Evolutionary conservation across 1,140 invertebrate genomes (phyloP).

Genomic region (Dreissena rostriformis): DNA sequence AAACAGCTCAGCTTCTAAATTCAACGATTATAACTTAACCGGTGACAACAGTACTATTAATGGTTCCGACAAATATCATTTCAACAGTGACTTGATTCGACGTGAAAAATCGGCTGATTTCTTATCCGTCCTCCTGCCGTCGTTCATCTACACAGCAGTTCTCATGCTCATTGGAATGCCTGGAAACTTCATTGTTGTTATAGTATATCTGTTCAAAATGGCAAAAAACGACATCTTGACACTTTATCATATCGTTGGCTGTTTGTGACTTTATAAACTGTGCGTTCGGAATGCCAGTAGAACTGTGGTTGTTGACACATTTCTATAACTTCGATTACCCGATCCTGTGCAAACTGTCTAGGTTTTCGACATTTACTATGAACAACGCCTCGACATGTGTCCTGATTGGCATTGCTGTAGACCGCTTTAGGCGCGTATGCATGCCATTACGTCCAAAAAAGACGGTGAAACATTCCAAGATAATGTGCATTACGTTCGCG

Average conservation of each 20-base stretch:
- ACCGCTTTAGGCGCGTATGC: constrained; percentile 56
- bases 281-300: constrained; percentile 69
- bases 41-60: too few relatives aligned
- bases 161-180: constrained; percentile 55
- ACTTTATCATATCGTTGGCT: constrained; percentile 67
- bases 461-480: constrained; percentile 41
- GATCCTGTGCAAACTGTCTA: constrained; percentile 63
- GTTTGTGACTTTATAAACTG: constrained; percentile 69
- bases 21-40: not conserved
- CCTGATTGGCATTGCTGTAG: constrained; percentile 54
- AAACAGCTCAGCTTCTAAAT: not conserved
- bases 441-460: constrained; percentile 53
- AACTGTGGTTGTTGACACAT: constrained; percentile 60
- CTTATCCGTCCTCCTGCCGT: constrained; percentile 33
- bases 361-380: constrained; percentile 68
- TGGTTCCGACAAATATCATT: too few relatives aligned
- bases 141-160: constrained; percentile 47
- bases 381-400: constrained; percentile 64
- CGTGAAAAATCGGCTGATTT: constrained; percentile 1
- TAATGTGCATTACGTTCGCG: constrained; percentile 12
- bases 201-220: constrained; percentile 54
- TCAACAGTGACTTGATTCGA: not conserved
- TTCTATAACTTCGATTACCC: constrained; percentile 65
- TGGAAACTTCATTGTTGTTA: constrained; percentile 54
- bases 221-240: constrained; percentile 44